Evolutionary conservation across 2,888 invertebrate genomes (phyloP).

Genomic region (Eupithecia inturbata): DNA sequence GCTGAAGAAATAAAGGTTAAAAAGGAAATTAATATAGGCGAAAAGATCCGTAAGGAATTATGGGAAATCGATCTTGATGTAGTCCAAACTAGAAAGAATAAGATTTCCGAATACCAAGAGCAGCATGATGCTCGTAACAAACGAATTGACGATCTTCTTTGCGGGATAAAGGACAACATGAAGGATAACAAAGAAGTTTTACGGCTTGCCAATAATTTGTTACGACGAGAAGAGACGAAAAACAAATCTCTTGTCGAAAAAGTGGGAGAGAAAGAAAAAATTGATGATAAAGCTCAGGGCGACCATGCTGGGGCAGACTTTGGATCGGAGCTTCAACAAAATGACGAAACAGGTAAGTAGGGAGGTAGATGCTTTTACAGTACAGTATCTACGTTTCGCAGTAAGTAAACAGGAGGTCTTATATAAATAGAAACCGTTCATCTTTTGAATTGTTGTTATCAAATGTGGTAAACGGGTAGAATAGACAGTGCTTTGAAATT

Average conservation of each 20-base stretch:
- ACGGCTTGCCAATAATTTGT: constrained; percentile 68
- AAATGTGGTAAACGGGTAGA: not conserved
- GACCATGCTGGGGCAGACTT: constrained; percentile 51
- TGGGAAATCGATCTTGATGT: constrained; percentile 61
- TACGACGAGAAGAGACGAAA: constrained; percentile 64
- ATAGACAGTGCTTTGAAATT: not conserved
- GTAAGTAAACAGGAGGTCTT: not conserved
- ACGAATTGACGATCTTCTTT: constrained; percentile 68
- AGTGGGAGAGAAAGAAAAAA: constrained; percentile 46
- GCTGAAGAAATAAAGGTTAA: constrained; percentile 27
- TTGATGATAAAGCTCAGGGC: constrained; percentile 65
- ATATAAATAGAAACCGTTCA: not conserved
- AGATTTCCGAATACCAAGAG: constrained; percentile 54
- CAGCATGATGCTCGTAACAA: constrained; percentile 64
- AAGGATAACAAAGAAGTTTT: constrained; percentile 76
- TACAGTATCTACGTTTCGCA: not conserved
- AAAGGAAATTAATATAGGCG: constrained; percentile 38
- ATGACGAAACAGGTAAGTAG: constrained; percentile 15
- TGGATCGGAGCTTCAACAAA: constrained; percentile 4
- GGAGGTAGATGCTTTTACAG: not conserved
- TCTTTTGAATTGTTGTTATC: not conserved
- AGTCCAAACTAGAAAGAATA: constrained; percentile 50
- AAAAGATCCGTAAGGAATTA: constrained; percentile 59
- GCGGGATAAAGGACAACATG: constrained; percentile 76
- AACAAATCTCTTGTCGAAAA: constrained; percentile 51